Base-by-base conservation (phyloP, 2,113 vertebrate species). In the Platysternon megacephalum region DNA sequence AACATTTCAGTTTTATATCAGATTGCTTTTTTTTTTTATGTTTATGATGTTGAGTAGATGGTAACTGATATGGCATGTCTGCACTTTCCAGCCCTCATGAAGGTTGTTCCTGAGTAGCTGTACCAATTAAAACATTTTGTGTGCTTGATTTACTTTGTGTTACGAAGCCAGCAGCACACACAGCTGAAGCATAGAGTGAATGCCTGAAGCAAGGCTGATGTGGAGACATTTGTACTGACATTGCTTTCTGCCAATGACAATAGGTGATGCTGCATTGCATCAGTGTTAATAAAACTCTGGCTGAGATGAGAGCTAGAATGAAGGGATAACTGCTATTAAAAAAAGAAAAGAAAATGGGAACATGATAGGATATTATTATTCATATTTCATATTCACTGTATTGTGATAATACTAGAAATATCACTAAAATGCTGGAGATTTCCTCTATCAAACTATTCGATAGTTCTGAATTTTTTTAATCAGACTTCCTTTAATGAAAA, bases 31-130 rank as follows among this genome's bases (percentile, higher is more conserved):
- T 51, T 51, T 83, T 14, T 4, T 4, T 42, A 48, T 0, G 0
- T 19, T 53, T 0, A 1, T 35, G 35, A 55, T 11, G 1, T 42
- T 5, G 4, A 52, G 0, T 52, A 22, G 46, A 1, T 24, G 3
- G n/a, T 53, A 17, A 1, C 42, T 0, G 2, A 4, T 2, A 17
- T 26, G 0, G 5, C n/a, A 51, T 0, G 0, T 26, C 39, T 4
- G 56, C 53, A n/a, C 85, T 76, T 26, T 76, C n/a, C 74, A 39
- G 87, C 2, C 0, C 55, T 39, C 2, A 0, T 91, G 87, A 78
- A 84, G 49, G 76, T 32, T 29, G 56, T 58, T 88, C 19, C 88
- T 3, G 87, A 88, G 90, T 19, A 13, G 87, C 94, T 3, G 82
- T 11, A 5, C 8, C 1, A 4, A 80, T 95, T 19, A 76, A 87